Evolutionary conservation across 2,888 invertebrate species (phyloP).

Genomic region (Matsumyia berberina): DNA sequence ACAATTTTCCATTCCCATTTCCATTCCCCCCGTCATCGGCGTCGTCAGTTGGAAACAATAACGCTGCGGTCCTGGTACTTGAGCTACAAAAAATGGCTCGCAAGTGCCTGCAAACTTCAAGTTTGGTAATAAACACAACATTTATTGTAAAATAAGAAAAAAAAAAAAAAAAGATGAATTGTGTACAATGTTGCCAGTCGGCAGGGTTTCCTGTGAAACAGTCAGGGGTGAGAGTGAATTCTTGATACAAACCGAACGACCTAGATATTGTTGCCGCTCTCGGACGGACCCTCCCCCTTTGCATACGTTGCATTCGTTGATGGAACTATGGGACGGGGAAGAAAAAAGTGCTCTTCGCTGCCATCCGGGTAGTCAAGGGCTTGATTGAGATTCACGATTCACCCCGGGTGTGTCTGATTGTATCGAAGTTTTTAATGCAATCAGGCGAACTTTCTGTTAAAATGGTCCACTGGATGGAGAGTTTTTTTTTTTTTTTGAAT

Average conservation of each 20-base stretch:
- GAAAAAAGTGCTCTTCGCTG: slow-evolving; percentile 67
- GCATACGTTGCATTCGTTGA: slow-evolving; percentile 2
- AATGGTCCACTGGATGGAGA: slow-evolving; percentile 61
- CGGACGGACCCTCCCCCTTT: slow-evolving; percentile 67
- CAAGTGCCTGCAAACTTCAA: slow-evolving; percentile 65
- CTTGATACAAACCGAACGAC: slow-evolving; percentile 43
- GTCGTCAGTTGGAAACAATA: slow-evolving; percentile 24
- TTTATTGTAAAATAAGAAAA: slow-evolving; percentile 56
- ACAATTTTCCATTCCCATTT: slow-evolving; percentile 55
- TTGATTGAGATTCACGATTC: slow-evolving; percentile 73
- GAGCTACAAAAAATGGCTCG: slow-evolving; percentile 71
- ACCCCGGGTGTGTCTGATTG: slow-evolving; percentile 48
- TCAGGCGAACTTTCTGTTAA: slow-evolving; percentile 56
- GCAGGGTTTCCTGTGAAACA: slow-evolving; percentile 57
- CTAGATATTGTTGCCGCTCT: slow-evolving; percentile 59
- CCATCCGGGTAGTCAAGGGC: slow-evolving; percentile 72
- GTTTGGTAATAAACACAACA: slow-evolving; percentile 72
- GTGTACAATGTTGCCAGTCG: slow-evolving; percentile 68
- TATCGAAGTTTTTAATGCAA: slow-evolving; percentile 39
- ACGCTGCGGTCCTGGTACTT: slow-evolving; percentile 71
- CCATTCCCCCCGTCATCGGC: slow-evolving; percentile 11
- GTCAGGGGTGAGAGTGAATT: slow-evolving; percentile 54
- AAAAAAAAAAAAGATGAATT: too few relatives aligned
- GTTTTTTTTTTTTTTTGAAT: slow-evolving; percentile 31
- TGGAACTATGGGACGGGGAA: slow-evolving; percentile 18